Percentiles rank a stretch among this genome's conserved stretches.
These are phyloP conservation scores for Parotocinclus haroldoi DNA, from an alignment of 2,797 vertebrate genomes.

Conservation along the genomic window DNA sequence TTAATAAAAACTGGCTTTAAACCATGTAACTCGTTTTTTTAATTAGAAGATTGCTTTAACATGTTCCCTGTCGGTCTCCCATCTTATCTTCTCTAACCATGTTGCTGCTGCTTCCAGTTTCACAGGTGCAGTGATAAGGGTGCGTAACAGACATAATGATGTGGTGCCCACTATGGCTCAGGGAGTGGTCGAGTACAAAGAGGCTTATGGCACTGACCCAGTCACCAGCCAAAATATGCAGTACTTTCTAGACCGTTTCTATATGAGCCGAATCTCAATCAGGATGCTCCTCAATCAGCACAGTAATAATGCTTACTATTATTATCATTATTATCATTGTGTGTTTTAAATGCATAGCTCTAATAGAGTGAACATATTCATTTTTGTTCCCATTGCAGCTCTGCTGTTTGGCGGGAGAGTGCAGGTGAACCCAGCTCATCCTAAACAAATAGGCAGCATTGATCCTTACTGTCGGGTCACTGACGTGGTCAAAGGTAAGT, in stretches of 20 bases:
- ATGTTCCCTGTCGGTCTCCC: background rate
- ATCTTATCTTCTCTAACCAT: no score
- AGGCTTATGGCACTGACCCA: slow-evolving; percentile 88
- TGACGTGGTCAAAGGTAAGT: slow-evolving; percentile 87
- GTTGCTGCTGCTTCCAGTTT: slow-evolving; percentile 70
- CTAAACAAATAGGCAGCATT: slow-evolving; percentile 97
- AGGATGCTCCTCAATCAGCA: slow-evolving; percentile 98
- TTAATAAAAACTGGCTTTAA: no score
- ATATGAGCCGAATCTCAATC: slow-evolving; percentile 98
- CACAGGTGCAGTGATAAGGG: slow-evolving; percentile 91
- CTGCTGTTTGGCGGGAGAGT: slow-evolving; percentile 91
- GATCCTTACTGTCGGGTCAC: slow-evolving; percentile 88
- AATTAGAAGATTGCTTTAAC: background rate
- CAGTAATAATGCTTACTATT: slow-evolving; percentile 71
- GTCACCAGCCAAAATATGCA: slow-evolving; percentile 95
- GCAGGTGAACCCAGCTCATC: slow-evolving; percentile 87
- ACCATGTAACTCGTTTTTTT: no score
- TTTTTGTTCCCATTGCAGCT: slow-evolving; percentile 64
- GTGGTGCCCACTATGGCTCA: slow-evolving; percentile 98
- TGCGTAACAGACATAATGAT: slow-evolving; percentile 94
- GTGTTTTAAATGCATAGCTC: background rate
- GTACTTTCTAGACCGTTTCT: slow-evolving; percentile 98
- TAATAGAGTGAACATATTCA: background rate
- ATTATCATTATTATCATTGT: no score
- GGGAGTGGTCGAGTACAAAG: slow-evolving; percentile 94